A percentile compares a stretch with the other conserved stretches of the same genome.
Evolutionary conservation across 2,888 invertebrate genomes (phyloP).

Genomic region (Folsomia candida): DNA sequence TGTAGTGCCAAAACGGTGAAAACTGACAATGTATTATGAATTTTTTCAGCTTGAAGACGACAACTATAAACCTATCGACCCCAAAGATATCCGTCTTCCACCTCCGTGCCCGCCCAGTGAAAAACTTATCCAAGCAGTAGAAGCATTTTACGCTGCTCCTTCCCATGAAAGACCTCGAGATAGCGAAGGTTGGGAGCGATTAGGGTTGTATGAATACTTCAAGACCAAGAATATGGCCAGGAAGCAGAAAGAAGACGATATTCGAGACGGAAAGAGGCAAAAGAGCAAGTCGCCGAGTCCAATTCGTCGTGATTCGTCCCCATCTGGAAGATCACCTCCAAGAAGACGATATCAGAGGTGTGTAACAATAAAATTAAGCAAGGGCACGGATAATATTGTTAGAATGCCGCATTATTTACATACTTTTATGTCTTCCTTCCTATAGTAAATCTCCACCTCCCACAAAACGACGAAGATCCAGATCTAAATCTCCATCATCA

Average conservation of each 20-base stretch:
- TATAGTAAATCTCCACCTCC: constrained; percentile 42
- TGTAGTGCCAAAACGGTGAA: no score
- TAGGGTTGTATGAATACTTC: constrained; percentile 95
- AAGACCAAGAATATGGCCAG: constrained; percentile 90
- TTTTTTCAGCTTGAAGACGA: constrained; percentile 58
- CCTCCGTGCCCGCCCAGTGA: constrained; percentile 95
- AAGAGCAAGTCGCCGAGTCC: constrained; percentile 75
- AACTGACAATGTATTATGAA: not conserved
- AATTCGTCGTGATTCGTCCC: constrained; percentile 61
- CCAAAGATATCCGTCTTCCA: constrained; percentile 84
- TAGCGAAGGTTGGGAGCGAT: constrained; percentile 95
- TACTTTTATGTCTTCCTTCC: no score
- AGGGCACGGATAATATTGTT: not conserved
- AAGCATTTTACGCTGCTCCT: constrained; percentile 92
- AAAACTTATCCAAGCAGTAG: constrained; percentile 85
- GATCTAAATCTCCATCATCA: constrained; percentile 50
- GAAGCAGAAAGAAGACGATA: constrained; percentile 81
- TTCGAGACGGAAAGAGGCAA: constrained; percentile 66
- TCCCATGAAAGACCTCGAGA: constrained; percentile 93
- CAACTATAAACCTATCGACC: constrained; percentile 84
- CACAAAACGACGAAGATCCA: constrained; percentile 37
- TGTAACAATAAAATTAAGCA: constrained; percentile 5
- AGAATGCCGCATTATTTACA: not conserved
- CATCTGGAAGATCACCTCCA: constrained; percentile 47
- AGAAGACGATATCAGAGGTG: constrained; percentile 51